Evolutionary conservation across 2,888 invertebrate species (phyloP), one percentile per base, ranked within the genome.

Genomic region (Serrognathus titanus): DNA sequence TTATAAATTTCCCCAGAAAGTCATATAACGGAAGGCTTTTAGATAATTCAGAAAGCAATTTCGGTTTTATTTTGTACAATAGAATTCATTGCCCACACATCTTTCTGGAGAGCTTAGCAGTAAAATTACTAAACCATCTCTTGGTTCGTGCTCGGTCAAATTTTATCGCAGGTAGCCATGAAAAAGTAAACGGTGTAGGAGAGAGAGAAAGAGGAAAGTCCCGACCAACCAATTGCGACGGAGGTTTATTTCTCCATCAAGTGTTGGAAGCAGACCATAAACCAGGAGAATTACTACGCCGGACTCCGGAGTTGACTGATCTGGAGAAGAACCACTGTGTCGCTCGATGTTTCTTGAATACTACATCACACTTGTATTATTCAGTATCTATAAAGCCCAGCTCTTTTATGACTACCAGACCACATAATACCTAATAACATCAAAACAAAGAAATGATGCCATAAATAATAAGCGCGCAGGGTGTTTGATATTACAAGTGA

Each of bases 191-290:
- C 24, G 24, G 24, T 31, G 24, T 39, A 13, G 2, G 43, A 1
- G 12, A 10, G 43, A 9, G 43, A 43, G 24, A 43, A 20, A 60
- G 60, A 54, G 57, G 51, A 47, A 43, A 59, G 62, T 55, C 55
- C 57, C 57, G 63, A 61, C 63, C 63, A 48, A 61, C 61, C 63
- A 63, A 63, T 63, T 63, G 61, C 59, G 59, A 59, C 55, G 53
- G 56, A 58, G 58, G 59, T 63, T 61, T 63, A 61, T 61, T 61
- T 59, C 61, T 31, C 59, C 61, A 61, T 63, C 63, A 63, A 63
- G 56, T 54, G 57, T 58, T 59, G 54, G 55, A 57, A 53, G 60
- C 53, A 56, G 56, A 47, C 58, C 49, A 57, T 60, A 62, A 62
- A 62, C 60, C 52, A 39, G 31, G 55, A 55, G 51, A 58, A 58